phyloP scores from a whole-genome alignment of 2,797 vertebrate species.

The Remorina albescens region DNA sequence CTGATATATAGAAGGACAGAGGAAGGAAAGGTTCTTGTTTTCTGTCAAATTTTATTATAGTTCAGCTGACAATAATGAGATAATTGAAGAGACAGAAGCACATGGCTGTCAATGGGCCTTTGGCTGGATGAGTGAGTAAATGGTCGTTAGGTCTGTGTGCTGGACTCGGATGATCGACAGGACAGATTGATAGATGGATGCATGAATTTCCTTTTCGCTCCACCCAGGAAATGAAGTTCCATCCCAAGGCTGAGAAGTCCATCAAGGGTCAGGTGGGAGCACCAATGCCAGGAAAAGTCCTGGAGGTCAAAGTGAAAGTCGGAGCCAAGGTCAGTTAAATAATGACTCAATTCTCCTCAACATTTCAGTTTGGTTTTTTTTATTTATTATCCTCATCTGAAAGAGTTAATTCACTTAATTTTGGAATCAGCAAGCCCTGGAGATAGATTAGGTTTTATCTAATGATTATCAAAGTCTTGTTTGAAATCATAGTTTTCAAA shows the following conservation, averaged over 20 bases:
- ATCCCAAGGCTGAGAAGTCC: constrained; percentile 93
- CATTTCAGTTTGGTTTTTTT: not conserved
- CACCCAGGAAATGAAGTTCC: constrained; percentile 94
- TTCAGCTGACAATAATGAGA: not conserved
- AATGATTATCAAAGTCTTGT: not conserved
- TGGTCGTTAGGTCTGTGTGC: constrained; percentile 1
- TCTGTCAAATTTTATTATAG: not conserved
- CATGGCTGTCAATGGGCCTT: not conserved
- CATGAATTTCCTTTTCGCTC: constrained; percentile 33
- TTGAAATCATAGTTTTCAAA: constrained; percentile 1
- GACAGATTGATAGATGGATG: constrained; percentile 16
- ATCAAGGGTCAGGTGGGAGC: constrained; percentile 94
- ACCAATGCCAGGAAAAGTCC: constrained; percentile 95
- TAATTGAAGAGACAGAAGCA: constrained; percentile 39
- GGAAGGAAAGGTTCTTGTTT: not conserved
- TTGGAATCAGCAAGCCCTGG: no score
- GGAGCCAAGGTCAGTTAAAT: constrained; percentile 74
- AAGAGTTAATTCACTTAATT: not conserved
- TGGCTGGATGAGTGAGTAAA: constrained; percentile 14
- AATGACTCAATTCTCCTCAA: not conserved
- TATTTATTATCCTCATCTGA: not conserved
- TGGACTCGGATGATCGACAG: not conserved
- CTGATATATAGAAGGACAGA: not conserved
- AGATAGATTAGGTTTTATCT: not conserved
- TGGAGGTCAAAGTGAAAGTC: constrained; percentile 90